Evolutionary conservation across 2,797 vertebrate genomes (phyloP).

Genomic region (Lindbergichthys nudifrons): DNA sequence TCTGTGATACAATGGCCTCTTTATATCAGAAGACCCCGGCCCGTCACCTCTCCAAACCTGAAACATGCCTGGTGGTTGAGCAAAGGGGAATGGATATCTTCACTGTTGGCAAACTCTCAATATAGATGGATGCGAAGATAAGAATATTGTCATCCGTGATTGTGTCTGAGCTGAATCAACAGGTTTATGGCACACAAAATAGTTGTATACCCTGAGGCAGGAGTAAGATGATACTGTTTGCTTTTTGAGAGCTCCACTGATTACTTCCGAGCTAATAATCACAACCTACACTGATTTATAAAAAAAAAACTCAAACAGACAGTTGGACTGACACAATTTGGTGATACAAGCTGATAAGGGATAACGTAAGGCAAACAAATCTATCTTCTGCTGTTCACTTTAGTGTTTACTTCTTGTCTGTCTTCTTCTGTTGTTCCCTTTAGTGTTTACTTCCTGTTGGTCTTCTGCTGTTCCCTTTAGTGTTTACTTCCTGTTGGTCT

Average conservation of each 20-base stretch:
- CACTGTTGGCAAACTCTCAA: constrained; percentile 72
- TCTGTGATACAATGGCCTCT: constrained; percentile 70
- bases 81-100: constrained; percentile 64
- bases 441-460: no score
- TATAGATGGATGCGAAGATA: constrained; percentile 69
- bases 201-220: constrained; percentile 52
- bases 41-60: constrained; percentile 45
- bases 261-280: constrained; percentile 54
- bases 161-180: constrained; percentile 60
- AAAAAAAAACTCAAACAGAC: not conserved
- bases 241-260: constrained; percentile 62
- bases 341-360: constrained; percentile 8
- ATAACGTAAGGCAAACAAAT: no score
- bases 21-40: constrained; percentile 53
- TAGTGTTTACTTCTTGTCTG: no score
- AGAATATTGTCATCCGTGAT: constrained; percentile 72
- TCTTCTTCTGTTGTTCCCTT: no score
- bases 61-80: constrained; percentile 67
- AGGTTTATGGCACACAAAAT: constrained; percentile 39
- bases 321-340: constrained; percentile 11
- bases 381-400: no score
- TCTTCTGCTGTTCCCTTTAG: no score
- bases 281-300: not conserved
- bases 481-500: no score
- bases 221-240: constrained; percentile 70